Conservation (phyloP, 2,888 invertebrate species). For the Anthrax anthrax region DNA sequence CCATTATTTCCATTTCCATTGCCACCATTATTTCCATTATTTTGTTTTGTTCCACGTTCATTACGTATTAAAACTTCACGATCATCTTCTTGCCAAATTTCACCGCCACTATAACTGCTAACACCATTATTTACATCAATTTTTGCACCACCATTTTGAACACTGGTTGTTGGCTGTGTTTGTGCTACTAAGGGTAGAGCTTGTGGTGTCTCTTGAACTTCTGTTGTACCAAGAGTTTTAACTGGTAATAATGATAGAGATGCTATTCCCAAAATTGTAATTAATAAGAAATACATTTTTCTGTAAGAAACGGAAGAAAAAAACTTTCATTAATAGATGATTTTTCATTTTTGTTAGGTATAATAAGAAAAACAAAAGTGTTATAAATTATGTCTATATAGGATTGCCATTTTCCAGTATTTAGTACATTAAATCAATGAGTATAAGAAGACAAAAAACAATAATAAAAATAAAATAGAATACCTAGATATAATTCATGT, state of each 20-base stretch:
- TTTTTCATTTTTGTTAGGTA: neutral
- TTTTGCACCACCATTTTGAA: slow-evolving; percentile 1
- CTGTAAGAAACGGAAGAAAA: neutral
- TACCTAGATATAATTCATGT: no score
- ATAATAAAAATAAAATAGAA: no score
- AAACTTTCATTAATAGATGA: neutral
- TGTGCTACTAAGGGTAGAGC: slow-evolving; percentile 31
- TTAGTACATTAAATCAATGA: no score
- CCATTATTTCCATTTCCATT: slow-evolving; percentile 7
- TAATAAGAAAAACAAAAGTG: no score
- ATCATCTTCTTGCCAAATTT: slow-evolving; percentile 66
- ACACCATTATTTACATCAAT: slow-evolving; percentile 30
- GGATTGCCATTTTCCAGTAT: no score
- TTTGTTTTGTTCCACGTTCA: slow-evolving; percentile 57
- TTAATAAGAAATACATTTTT: slow-evolving; percentile 5
- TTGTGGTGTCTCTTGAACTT: slow-evolving; percentile 32
- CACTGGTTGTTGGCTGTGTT: slow-evolving; percentile 27
- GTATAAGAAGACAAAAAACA: no score
- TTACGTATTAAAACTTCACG: slow-evolving; percentile 66
- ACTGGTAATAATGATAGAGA: slow-evolving; percentile 25
- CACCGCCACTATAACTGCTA: slow-evolving; percentile 36
- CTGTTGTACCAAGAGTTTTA: slow-evolving; percentile 28
- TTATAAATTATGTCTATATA: no score
- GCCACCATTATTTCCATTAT: slow-evolving; percentile 40
- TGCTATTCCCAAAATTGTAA: slow-evolving; percentile 22